phyloP scores from a whole-genome alignment of 2,113 vertebrate genomes.

The Labeo rohita region DNA sequence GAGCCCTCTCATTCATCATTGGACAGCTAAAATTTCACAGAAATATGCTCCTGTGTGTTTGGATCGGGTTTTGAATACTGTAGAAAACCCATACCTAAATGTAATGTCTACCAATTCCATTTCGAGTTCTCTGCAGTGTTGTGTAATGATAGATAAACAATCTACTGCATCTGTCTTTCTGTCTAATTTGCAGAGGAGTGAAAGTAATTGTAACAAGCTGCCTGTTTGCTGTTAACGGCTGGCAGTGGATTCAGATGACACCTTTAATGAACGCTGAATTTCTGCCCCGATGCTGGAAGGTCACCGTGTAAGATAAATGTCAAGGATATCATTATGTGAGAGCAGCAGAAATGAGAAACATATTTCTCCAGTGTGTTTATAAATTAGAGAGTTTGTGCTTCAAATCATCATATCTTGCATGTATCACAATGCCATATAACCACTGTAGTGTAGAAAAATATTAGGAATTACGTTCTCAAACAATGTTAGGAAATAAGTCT shows the following conservation, averaged over 20 bases:
- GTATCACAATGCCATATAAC: neutral
- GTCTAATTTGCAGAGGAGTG: conserved; percentile 1
- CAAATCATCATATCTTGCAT: neutral
- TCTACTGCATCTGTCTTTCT: conserved; percentile 4
- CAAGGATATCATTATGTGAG: conserved; percentile 47
- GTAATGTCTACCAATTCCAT: neutral
- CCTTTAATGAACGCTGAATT: conserved; percentile 24
- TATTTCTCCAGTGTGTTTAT: conserved; percentile 5
- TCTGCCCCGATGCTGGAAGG: conserved; percentile 39
- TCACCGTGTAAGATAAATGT: conserved; percentile 34
- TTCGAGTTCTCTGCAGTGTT: neutral
- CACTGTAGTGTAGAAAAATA: neutral
- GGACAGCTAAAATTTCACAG: too few species aligned
- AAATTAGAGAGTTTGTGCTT: neutral
- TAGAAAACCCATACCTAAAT: neutral
- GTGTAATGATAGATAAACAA: neutral
- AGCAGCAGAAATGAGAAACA: conserved; percentile 26
- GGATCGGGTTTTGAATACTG: neutral
- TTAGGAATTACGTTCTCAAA: neutral
- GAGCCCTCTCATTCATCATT: neutral
- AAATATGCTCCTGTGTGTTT: neutral
- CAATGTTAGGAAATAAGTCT: neutral
- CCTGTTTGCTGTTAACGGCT: conserved; percentile 11
- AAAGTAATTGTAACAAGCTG: conserved; percentile 31
- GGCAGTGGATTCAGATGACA: conserved; percentile 35